These are phyloP conservation scores for Chaetogeoica ovagalla DNA, from an alignment of 2,888 invertebrate species.

Conservation along the genomic window DNA sequence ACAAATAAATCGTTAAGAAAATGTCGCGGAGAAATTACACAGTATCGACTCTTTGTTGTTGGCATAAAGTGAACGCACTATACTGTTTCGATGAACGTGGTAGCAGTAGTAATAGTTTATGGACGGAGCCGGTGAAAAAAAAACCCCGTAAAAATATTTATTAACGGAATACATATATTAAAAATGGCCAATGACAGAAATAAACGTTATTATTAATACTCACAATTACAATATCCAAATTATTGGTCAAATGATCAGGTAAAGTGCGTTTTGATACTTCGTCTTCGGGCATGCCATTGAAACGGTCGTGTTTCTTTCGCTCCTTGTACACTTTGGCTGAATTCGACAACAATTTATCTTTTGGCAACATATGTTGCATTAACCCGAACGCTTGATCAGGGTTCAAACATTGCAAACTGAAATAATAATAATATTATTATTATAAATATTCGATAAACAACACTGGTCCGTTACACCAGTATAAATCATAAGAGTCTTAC, in stretches of 20 bases:
- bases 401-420: constrained; percentile 44
- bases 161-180: too few species aligned
- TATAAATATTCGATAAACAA: not conserved
- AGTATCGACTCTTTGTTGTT: too few species aligned
- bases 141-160: not conserved
- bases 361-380: constrained; percentile 50
- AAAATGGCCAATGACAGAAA: not conserved
- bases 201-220: constrained; percentile 63
- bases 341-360: constrained; percentile 39
- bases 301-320: constrained; percentile 90
- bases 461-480: not conserved
- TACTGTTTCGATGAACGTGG: too few species aligned
- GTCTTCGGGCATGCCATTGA: constrained; percentile 95
- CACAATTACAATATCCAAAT: constrained; percentile 98
- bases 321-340: constrained; percentile 65
- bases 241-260: constrained; percentile 90
- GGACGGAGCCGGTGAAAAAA: too few species aligned
- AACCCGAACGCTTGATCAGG: constrained; percentile 50
- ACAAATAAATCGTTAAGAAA: too few species aligned
- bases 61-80: too few species aligned
- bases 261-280: constrained; percentile 91
- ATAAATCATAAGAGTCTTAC: constrained; percentile 58
- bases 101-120: too few species aligned
- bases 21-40: too few species aligned
- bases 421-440: constrained; percentile 1